phyloP scores from a whole-genome alignment of 2,797 vertebrate genomes.

The Ispidina picta region DNA sequence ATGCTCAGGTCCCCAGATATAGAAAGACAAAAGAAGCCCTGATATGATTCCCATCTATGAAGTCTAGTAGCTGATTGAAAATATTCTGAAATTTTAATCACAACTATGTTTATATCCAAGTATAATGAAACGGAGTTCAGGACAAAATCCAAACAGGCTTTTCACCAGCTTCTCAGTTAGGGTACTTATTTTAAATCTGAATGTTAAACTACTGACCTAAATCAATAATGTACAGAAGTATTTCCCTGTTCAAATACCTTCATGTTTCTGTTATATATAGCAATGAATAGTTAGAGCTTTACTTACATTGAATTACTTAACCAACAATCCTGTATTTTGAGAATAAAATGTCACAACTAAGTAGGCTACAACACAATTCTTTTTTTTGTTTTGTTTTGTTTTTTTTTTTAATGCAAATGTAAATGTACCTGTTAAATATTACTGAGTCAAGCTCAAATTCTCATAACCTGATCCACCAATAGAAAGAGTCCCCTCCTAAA shows the following conservation, averaged over 20 bases:
- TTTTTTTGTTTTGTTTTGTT: background rate
- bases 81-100: background rate
- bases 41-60: background rate
- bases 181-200: background rate
- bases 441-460: background rate
- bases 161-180: background rate
- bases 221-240: background rate
- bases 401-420: background rate
- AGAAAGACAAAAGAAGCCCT: background rate
- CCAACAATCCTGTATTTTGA: background rate
- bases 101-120: background rate
- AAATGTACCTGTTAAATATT: background rate
- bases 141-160: background rate
- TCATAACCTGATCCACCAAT: background rate
- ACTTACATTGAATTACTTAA: background rate
- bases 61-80: background rate
- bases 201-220: background rate
- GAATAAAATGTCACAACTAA: background rate
- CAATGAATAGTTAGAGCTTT: background rate
- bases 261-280: background rate
- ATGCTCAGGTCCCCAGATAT: background rate
- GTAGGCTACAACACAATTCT: background rate
- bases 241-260: background rate
- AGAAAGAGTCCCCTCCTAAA: background rate
- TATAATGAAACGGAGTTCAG: background rate